phyloP scores from a whole-genome alignment of 1,140 invertebrate species.

The Caenorhabditis latens region DNA sequence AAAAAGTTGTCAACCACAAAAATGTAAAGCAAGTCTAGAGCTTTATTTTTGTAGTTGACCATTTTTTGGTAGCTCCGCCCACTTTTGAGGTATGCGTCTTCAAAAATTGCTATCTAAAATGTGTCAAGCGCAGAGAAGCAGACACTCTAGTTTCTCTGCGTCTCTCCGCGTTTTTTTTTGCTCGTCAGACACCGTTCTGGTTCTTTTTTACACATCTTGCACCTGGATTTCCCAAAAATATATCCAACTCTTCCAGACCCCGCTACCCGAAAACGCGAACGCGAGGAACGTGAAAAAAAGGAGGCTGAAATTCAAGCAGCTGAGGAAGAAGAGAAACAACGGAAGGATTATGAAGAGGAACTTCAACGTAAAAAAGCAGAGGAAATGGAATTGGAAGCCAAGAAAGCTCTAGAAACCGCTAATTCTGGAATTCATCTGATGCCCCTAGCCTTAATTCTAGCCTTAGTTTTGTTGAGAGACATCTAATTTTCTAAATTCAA shows the following conservation, averaged over 20 bases:
- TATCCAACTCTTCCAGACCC: slow-evolving; percentile 40
- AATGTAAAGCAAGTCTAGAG: no score
- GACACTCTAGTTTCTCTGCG: no score
- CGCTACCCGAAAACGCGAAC: slow-evolving; percentile 47
- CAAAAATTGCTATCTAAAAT: no score
- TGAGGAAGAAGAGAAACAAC: slow-evolving; percentile 30
- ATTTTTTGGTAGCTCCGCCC: no score
- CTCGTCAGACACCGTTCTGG: not conserved
- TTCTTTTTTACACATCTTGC: not conserved
- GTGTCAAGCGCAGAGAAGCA: no score
- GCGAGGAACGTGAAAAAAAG: slow-evolving; percentile 55
- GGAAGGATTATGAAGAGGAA: slow-evolving; percentile 41
- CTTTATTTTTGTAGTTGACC: no score
- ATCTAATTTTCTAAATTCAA: no score
- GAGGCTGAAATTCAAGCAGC: slow-evolving; percentile 38
- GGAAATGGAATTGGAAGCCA: slow-evolving; percentile 15
- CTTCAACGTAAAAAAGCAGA: slow-evolving; percentile 29
- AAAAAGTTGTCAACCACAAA: no score
- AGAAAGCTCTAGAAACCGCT: not conserved
- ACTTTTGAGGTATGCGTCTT: no score
- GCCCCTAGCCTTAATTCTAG: not conserved
- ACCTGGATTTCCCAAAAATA: no score
- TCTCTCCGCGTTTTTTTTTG: no score
- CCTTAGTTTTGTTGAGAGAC: not conserved
- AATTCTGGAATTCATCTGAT: not conserved